A percentile compares a stretch with the other conserved stretches of the same genome.
Evolutionary conservation across 2,797 vertebrate species (phyloP).

Genomic region (Onychomys arenicola): DNA sequence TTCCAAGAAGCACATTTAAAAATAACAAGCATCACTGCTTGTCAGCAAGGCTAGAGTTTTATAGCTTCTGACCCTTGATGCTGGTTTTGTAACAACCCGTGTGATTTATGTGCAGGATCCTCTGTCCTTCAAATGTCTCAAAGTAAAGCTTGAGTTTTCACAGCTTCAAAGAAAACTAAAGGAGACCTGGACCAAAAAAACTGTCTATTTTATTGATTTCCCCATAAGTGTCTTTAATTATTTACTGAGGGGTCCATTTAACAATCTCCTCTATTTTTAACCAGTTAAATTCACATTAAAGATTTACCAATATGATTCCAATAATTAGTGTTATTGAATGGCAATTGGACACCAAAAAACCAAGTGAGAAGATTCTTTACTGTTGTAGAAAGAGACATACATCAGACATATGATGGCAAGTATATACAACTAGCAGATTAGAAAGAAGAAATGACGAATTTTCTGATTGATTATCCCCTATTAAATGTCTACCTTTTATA

Average conservation of each 20-base stretch:
- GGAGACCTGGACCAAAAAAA: constrained; percentile 73
- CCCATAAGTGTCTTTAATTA: constrained; percentile 82
- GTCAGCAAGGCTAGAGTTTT: constrained; percentile 70
- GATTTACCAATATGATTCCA: constrained; percentile 73
- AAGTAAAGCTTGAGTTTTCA: constrained; percentile 79
- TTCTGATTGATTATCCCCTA: neutral
- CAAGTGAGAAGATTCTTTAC: neutral
- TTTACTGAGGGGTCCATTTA: constrained; percentile 75
- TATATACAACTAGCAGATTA: neutral
- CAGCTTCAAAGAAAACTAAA: constrained; percentile 75
- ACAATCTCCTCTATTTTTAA: constrained; percentile 80
- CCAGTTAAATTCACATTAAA: constrained; percentile 81
- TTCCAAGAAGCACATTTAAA: constrained; percentile 81
- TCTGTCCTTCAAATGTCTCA: constrained; percentile 81
- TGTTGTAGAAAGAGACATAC: neutral
- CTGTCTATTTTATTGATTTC: constrained; percentile 82
- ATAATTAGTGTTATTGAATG: constrained; percentile 63
- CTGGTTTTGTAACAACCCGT: constrained; percentile 78
- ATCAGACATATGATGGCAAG: neutral
- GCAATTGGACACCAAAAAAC: constrained; percentile 30
- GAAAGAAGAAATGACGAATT: neutral
- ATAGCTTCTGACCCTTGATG: constrained; percentile 85
- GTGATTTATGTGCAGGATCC: constrained; percentile 82
- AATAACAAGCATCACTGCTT: constrained; percentile 82
- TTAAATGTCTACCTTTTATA: neutral